These are phyloP conservation scores for Oeneis ivallda DNA, from an alignment of 2,888 invertebrate genomes.

Conservation along the genomic window DNA sequence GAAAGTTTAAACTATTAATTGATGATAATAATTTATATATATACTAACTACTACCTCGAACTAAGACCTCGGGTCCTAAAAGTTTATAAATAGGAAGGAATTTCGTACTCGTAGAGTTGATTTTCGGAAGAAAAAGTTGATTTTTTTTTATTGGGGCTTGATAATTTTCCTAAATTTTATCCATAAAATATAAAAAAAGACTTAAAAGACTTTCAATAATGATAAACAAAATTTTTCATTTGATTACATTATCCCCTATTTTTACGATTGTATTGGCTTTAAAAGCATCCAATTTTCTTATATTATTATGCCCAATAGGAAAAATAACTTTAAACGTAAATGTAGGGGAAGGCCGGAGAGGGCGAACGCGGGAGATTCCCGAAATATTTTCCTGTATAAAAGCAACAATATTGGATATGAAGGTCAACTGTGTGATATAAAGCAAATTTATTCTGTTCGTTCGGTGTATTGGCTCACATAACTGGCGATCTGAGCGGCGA, in stretches of 20 bases:
- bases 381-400: constrained; percentile 69
- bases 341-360: constrained; percentile 48
- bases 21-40: too few relatives aligned
- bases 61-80: too few relatives aligned
- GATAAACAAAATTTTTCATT: constrained; percentile 16
- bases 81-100: too few relatives aligned
- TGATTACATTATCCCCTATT: constrained; percentile 28
- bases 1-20: too few relatives aligned
- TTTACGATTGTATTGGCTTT: constrained; percentile 43
- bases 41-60: too few relatives aligned
- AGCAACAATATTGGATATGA: constrained; percentile 77
- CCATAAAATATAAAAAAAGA: not conserved
- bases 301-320: constrained; percentile 53
- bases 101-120: too few relatives aligned
- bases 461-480: constrained; percentile 78
- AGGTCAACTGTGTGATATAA: constrained; percentile 77
- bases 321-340: constrained; percentile 58
- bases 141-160: too few relatives aligned
- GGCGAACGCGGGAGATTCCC: constrained; percentile 57
- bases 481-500: constrained; percentile 76
- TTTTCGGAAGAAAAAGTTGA: too few relatives aligned
- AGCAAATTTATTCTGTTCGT: constrained; percentile 79
- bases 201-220: constrained; percentile 10
- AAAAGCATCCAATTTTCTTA: constrained; percentile 58
- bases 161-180: not conserved